These are phyloP conservation scores for Epistrophe grossulariae DNA, from an alignment of 2,888 invertebrate genomes.

Conservation along the genomic window DNA sequence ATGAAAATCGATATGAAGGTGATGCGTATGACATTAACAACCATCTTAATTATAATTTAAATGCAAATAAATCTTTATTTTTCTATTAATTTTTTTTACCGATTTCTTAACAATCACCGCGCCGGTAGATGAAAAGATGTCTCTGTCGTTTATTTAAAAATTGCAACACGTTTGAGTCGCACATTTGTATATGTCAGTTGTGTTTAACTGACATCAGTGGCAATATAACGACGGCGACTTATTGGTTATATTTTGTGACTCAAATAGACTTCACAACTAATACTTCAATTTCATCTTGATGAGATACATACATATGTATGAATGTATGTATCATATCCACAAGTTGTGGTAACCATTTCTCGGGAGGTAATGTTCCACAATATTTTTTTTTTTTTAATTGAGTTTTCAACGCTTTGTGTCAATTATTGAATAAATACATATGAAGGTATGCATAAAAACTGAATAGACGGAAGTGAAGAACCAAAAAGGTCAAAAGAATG, in stretches of 20 bases:
- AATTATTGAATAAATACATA: not conserved
- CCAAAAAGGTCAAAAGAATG: not conserved
- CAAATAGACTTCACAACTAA: conserved; percentile 37
- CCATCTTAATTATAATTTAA: conserved; percentile 29
- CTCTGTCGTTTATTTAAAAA: not conserved
- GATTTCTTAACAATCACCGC: conserved; percentile 31
- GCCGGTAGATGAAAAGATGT: conserved; percentile 50
- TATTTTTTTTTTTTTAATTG: not conserved
- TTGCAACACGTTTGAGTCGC: conserved; percentile 50
- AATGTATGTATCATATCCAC: not conserved
- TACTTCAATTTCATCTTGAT: conserved; percentile 13
- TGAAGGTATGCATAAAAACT: not conserved
- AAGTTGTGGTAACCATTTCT: not conserved
- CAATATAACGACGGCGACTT: conserved; percentile 9
- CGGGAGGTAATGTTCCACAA: not conserved
- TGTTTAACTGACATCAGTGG: conserved; percentile 46
- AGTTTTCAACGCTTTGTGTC: not conserved
- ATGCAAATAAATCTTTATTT: conserved; percentile 6
- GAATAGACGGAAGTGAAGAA: conserved; percentile 35
- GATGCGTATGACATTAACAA: conserved; percentile 31
- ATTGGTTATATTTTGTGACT: conserved; percentile 13
- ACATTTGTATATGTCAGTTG: conserved; percentile 35
- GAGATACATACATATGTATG: not conserved
- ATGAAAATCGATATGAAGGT: conserved; percentile 14
- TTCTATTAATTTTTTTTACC: not conserved